Conservation (phyloP, 2,888 invertebrate genomes). For the Ceriagrion tenellum region DNA sequence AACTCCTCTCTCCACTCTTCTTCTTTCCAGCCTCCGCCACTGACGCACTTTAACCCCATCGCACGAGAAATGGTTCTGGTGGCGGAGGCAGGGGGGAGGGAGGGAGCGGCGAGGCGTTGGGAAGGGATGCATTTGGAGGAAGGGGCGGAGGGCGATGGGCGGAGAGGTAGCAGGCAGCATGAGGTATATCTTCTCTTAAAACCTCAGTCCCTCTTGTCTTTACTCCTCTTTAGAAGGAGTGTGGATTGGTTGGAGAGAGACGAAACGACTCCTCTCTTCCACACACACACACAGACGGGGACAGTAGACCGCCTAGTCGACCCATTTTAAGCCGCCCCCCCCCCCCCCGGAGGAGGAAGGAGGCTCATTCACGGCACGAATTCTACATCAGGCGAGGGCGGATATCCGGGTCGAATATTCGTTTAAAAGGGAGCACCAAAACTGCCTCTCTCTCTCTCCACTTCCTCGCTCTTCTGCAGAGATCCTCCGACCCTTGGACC, state of each 20-base stretch:
- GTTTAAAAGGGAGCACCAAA: background rate
- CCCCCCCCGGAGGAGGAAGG: background rate
- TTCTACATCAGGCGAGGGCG: background rate
- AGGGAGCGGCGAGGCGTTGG: background rate
- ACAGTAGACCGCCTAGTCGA: too few species aligned
- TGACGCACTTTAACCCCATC: background rate
- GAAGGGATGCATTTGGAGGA: background rate
- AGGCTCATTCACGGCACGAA: background rate
- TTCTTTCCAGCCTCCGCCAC: background rate
- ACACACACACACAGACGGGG: too few species aligned
- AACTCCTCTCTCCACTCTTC: too few species aligned
- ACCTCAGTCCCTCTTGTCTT: background rate
- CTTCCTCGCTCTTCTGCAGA: background rate
- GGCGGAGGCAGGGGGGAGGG: background rate
- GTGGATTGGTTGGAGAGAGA: background rate
- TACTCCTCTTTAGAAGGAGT: background rate
- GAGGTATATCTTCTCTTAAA: background rate
- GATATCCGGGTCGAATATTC: constrained; percentile 18
- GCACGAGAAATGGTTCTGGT: background rate
- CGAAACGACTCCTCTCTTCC: background rate
- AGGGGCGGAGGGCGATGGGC: too few species aligned
- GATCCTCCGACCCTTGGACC: background rate
- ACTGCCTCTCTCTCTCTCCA: background rate
- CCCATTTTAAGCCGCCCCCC: background rate
- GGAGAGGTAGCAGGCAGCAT: background rate